Percentiles rank a stretch among this genome's conserved stretches.
Conservation (phyloP, 2,113 vertebrate genomes). For the Petaurus breviceps region DNA sequence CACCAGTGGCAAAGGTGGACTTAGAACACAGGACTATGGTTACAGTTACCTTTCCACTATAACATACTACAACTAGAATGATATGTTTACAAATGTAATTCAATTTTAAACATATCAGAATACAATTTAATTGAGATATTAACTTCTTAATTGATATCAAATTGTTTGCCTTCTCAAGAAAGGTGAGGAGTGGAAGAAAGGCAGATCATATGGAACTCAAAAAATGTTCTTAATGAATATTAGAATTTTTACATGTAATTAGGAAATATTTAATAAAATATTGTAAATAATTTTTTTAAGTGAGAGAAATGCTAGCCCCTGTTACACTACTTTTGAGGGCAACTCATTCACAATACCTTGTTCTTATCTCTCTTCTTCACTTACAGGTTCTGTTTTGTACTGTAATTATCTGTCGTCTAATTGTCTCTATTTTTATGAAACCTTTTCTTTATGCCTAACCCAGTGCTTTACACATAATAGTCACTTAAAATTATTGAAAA, state of each 20-base stretch:
- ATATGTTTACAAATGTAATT: not conserved
- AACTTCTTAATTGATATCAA: not conserved
- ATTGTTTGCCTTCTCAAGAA: not conserved
- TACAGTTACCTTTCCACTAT: not conserved
- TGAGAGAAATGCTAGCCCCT: not conserved
- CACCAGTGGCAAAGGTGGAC: not conserved
- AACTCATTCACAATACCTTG: not conserved
- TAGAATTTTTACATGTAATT: not conserved
- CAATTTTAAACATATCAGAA: not conserved
- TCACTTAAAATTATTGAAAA: not conserved
- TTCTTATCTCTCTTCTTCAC: not conserved
- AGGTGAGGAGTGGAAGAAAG: not conserved
- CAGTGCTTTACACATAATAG: not conserved
- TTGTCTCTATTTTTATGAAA: not conserved
- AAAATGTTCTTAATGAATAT: not conserved
- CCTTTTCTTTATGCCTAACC: not conserved
- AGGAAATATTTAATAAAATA: not conserved
- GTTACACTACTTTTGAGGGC: not conserved
- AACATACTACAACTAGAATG: not conserved
- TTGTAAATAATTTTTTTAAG: not conserved
- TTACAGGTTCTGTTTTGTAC: not conserved
- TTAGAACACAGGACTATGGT: not conserved
- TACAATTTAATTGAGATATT: not conserved
- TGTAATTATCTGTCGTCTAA: not conserved
- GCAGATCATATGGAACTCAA: not conserved